Base-by-base conservation (phyloP, 2,113 vertebrate genomes). In the Meriones unguiculatus region DNA sequence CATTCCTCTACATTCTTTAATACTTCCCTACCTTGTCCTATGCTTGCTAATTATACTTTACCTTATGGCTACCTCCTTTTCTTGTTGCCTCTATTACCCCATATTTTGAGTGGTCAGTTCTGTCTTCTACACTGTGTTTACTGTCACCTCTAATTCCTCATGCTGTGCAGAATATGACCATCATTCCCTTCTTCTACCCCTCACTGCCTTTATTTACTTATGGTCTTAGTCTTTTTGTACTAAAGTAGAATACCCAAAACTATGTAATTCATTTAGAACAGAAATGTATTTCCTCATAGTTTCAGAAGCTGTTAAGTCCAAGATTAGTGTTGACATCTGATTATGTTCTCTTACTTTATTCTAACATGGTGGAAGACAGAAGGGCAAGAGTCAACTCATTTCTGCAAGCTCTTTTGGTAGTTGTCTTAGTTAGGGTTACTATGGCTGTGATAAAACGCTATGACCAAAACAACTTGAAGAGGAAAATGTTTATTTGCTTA, bases 61-160 rank as follows among this genome's bases (percentile, higher is more conserved):
- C 22, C 41, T 82, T 32, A 52, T 73, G 25, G 32, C 94, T 78
- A 35, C 52, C 46, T 91, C 50, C 41, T 85, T 95, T 86, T 94
- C 50, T n/a, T 3, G 5, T 85, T 59, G 14, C 17, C 54, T 91
- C 88, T 28, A n/a, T 76, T 65, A 18, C 54, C 15, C 25, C 28
- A 10, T 90, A 46, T 41, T 18, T 84, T 93, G 54, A 89, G 59
- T 59, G 54, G 32, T 85, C 86, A 86, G n/a, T 64, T 87, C 75
- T 95, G 24, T 72, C 91, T 25, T 62, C 80, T 57, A 64, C 46
- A 73, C 32, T 81, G 67, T 94, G 30, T 25, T 81, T 73, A 59
- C 82, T 65, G 20, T 7, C 59, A 89, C 41, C 50, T 92, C 38
- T n/a, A 65, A 73, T 86, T 87, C 64, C 30, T 96, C 59, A 62